phyloP scores from a whole-genome alignment of 1,140 invertebrate species.

The Globodera ellingtonae region DNA sequence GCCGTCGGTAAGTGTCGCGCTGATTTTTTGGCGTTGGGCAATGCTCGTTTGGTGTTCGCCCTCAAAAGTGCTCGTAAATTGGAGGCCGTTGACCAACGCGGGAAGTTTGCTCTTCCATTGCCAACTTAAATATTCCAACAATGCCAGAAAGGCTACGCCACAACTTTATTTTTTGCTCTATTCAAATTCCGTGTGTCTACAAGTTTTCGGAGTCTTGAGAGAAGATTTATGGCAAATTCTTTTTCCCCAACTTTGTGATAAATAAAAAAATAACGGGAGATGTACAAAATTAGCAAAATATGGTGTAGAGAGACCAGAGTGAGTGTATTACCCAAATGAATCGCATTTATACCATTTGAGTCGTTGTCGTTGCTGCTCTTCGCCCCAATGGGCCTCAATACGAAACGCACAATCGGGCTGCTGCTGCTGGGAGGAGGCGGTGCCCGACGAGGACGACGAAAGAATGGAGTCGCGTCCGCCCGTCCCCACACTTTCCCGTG shows the following conservation, averaged over 20 bases:
- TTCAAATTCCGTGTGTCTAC: background rate
- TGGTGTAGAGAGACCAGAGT: background rate
- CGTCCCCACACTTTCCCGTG: conserved; percentile 8
- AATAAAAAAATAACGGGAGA: background rate
- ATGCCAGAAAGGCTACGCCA: background rate
- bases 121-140: background rate
- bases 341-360: conserved; percentile 10
- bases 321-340: background rate
- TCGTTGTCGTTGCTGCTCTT: conserved; percentile 18
- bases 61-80: background rate
- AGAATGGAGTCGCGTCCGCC: conserved; percentile 9
- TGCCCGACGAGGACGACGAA: conserved; percentile 14
- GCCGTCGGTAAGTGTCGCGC: background rate
- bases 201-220: too few species aligned
- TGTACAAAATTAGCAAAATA: background rate
- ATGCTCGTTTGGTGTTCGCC: background rate
- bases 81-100: background rate
- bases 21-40: background rate
- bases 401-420: conserved; percentile 19
- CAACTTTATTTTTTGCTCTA: background rate
- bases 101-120: background rate
- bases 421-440: background rate
- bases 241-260: too few species aligned
- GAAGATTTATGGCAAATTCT: too few species aligned
- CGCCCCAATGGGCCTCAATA: conserved; percentile 19